These are phyloP conservation scores for Chaetodon auriga DNA, from an alignment of 2,113 vertebrate genomes.

Conservation along the genomic window DNA sequence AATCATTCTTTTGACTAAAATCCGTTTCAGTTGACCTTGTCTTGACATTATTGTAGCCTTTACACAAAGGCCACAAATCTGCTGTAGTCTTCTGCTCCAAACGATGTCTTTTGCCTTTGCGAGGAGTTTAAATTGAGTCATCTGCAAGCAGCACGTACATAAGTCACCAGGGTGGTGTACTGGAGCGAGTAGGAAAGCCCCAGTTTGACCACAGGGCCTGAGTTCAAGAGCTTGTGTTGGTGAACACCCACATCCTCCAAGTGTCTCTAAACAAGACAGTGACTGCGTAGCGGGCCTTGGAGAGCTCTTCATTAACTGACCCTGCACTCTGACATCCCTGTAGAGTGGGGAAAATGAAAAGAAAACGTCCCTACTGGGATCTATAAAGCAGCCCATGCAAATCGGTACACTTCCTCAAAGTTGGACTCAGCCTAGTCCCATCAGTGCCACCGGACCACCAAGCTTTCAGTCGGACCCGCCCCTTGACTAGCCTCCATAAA, in stretches of 20 bases:
- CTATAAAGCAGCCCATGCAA: conserved; percentile 66
- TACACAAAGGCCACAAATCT: background rate
- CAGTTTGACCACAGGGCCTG: conserved; percentile 38
- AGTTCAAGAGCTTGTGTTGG: conserved; percentile 34
- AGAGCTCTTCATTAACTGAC: conserved; percentile 63
- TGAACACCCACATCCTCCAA: conserved; percentile 48
- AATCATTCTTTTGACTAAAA: background rate
- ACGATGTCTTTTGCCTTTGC: conserved; percentile 3
- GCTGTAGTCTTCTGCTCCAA: background rate
- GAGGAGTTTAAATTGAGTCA: conserved; percentile 12
- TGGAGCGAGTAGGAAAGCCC: conserved; percentile 46
- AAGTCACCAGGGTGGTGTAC: conserved; percentile 24
- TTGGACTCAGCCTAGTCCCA: conserved; percentile 35
- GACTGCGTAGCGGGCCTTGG: conserved; percentile 31
- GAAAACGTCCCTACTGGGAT: conserved; percentile 66
- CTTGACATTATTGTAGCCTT: too few species aligned
- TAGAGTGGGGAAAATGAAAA: conserved; percentile 55
- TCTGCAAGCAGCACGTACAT: conserved; percentile 22
- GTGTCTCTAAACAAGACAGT: conserved; percentile 44
- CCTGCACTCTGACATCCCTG: conserved; percentile 26
- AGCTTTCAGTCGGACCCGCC: background rate
- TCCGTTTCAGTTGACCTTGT: background rate
- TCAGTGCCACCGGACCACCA: conserved; percentile 56
- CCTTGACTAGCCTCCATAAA: background rate
- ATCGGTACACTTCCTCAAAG: conserved; percentile 67